A percentile compares a stretch with the other conserved stretches of the same genome.
phyloP scores from a whole-genome alignment of 1,140 invertebrate genomes.

The Hesperophylax magnus region DNA sequence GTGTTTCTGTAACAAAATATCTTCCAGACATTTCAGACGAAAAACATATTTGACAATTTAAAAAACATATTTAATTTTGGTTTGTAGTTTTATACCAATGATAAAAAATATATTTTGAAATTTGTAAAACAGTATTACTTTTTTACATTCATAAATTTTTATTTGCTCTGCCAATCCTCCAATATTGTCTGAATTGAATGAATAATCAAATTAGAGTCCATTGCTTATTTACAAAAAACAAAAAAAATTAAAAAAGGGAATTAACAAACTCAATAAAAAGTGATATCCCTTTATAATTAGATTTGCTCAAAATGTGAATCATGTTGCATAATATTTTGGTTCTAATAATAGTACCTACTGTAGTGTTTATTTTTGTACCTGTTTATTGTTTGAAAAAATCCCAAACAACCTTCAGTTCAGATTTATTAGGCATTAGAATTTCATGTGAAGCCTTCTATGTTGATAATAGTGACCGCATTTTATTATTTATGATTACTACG shows the following conservation, averaged over 20 bases:
- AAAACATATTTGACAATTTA: too few relatives aligned
- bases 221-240: background rate
- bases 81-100: too few relatives aligned
- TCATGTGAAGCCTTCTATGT: constrained; percentile 56
- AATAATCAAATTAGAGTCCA: too few relatives aligned
- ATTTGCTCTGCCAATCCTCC: too few relatives aligned
- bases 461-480: constrained; percentile 56
- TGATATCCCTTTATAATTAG: background rate
- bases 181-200: too few relatives aligned
- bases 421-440: constrained; percentile 53
- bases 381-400: constrained; percentile 29
- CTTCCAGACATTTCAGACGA: too few relatives aligned
- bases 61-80: too few relatives aligned
- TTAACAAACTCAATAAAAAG: too few relatives aligned
- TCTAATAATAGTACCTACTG: background rate
- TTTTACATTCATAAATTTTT: too few relatives aligned
- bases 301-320: constrained; percentile 14
- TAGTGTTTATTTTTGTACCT: background rate
- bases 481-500: constrained; percentile 58
- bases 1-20: too few relatives aligned
- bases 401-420: constrained; percentile 26
- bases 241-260: background rate
- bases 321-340: constrained; percentile 10
- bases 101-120: too few relatives aligned
- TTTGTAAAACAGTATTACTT: too few relatives aligned